These are phyloP conservation scores for Lampropteryx suffumata DNA, from an alignment of 2,888 invertebrate species.

Conservation along the genomic window DNA sequence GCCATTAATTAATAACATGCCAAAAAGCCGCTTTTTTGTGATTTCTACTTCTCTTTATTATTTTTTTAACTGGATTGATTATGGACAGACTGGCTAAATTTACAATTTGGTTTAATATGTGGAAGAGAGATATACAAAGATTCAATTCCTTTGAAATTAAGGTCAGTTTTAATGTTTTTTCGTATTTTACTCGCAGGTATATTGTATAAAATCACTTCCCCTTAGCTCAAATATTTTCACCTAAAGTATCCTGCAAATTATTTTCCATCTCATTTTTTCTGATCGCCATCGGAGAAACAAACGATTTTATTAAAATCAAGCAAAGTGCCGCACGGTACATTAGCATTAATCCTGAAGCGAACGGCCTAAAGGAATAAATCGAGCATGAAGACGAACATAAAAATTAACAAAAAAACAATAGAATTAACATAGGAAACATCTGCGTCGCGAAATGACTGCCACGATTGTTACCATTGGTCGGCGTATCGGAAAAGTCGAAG, in stretches of 20 bases:
- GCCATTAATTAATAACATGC: too few species aligned
- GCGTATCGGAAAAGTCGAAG: conserved; percentile 12
- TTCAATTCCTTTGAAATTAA: too few species aligned
- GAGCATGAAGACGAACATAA: conserved; percentile 77
- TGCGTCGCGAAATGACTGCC: conserved; percentile 67
- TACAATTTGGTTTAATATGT: too few species aligned
- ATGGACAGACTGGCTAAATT: too few species aligned
- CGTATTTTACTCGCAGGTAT: too few species aligned
- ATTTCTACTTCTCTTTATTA: too few species aligned
- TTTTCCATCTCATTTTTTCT: conserved; percentile 21
- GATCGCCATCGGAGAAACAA: conserved; percentile 35
- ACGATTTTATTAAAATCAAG: conserved; percentile 46
- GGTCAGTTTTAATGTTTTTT: too few species aligned
- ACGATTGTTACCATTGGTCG: conserved; percentile 45
- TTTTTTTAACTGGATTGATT: too few species aligned
- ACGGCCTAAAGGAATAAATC: conserved; percentile 72
- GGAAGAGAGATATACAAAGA: too few species aligned
- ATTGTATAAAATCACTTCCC: not conserved
- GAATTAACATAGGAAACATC: conserved; percentile 83
- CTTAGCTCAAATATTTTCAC: not conserved
- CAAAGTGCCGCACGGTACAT: conserved; percentile 55
- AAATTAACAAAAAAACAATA: conserved; percentile 83
- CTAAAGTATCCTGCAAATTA: conserved; percentile 11
- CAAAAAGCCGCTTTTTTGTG: too few species aligned
- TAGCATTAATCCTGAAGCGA: conserved; percentile 73